Evolutionary conservation across 2,888 invertebrate genomes (phyloP).

Genomic region (Amphipyra tragopoginis): DNA sequence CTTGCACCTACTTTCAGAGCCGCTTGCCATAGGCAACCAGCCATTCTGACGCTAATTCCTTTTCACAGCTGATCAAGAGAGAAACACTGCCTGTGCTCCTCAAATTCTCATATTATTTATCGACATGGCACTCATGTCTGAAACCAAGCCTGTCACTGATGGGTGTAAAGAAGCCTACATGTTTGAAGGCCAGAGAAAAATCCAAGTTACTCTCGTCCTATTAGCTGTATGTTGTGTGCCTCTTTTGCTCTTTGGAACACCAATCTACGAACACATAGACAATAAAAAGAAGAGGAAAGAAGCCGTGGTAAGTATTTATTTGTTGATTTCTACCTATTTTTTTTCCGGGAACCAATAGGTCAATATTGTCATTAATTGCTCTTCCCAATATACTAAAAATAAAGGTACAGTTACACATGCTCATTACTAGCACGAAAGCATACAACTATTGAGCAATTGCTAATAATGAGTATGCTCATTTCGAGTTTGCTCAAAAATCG

Average conservation of each 20-base stretch:
- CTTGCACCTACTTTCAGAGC: too few relatives aligned
- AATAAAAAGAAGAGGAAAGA: conserved; percentile 61
- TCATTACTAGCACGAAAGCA: too few relatives aligned
- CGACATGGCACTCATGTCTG: conserved; percentile 92
- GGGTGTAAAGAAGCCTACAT: conserved; percentile 88
- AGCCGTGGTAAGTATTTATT: conserved; percentile 54
- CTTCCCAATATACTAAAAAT: too few relatives aligned
- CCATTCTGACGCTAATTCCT: too few relatives aligned
- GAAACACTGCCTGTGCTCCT: conserved; percentile 91
- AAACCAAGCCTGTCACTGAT: conserved; percentile 62
- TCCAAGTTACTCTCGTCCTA: conserved; percentile 91
- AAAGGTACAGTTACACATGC: too few relatives aligned
- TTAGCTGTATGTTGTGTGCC: conserved; percentile 92
- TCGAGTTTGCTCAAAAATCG: too few relatives aligned
- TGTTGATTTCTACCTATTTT: too few relatives aligned
- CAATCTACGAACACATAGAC: conserved; percentile 83
- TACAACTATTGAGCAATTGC: too few relatives aligned
- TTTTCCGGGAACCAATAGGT: too few relatives aligned
- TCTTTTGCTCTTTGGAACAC: conserved; percentile 93
- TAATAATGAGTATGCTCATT: too few relatives aligned
- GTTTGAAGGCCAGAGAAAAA: conserved; percentile 83
- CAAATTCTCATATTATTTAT: conserved; percentile 94
- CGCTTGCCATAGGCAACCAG: too few relatives aligned
- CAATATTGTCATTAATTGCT: too few relatives aligned
- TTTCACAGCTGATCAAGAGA: conserved; percentile 62